Base-by-base conservation (phyloP, 2,113 vertebrate species). In the Hylia prasina region DNA sequence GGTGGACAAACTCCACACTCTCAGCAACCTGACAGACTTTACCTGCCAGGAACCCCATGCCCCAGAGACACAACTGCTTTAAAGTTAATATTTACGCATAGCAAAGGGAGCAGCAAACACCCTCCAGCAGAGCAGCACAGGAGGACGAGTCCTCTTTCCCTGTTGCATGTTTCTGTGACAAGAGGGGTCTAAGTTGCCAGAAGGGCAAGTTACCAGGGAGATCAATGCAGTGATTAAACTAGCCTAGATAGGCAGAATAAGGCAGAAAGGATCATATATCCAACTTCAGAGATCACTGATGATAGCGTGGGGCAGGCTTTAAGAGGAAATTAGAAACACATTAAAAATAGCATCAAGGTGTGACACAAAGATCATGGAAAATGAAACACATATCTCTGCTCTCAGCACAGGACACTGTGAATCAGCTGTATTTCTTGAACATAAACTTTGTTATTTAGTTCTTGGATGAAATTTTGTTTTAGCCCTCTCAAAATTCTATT, bases 301-400 rank as follows among this genome's bases (percentile, higher is more conserved):
- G 64, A 87, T 81, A 47, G 53, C 71, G 51, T 17, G 14, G 64
- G 27, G 56, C 73, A 88, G 63, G 58, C 58, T 86, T 47, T 60
- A 60, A 11, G 35, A 37, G 57, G 57, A 60, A 60, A 60, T 60
- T 60, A 27, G 25, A 61, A 96, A 92, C 85, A 93, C 24, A 70
- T 70, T 94, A 91, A 93, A 95, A 93, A 95, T 30, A 94, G 80
- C 51, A 83, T 40, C 37, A 80, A 96, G 82, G 75, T 93, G 94
- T 60, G 88, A 92, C 82, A 90, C 58, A 48, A 89, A 86, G 85
- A 95, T 88, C 22, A 33, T 0, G 10, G 93, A 96, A 94, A 95
- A 97, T 96, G 93, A 97, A 97, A 97, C 95, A 94, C 92, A 0
- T 94, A 92, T 93, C 90, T 93, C 75, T 92, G 79, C 71, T 91